Evolutionary conservation across 2,113 vertebrate species (phyloP), one percentile per base, ranked within the genome.

Genomic region (Lutjanus erythropterus): DNA sequence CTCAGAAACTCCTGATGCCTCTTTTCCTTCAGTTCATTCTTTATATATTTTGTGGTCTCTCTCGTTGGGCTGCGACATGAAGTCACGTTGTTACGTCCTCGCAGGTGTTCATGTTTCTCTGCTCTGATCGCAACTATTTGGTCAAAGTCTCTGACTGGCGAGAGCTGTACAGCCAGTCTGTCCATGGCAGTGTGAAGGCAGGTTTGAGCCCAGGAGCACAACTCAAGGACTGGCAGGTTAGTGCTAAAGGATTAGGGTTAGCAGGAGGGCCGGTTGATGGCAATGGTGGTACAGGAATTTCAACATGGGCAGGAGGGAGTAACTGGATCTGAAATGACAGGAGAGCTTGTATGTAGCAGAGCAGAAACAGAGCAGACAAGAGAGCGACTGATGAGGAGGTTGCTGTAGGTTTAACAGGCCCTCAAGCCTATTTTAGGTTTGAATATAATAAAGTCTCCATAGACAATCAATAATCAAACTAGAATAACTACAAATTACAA

Each of bases 61-160:
- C 91, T 89, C 0, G 90, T 82, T 0, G 89, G 94, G 84, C 94
- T 96, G 29, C 95, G 88, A 44, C 95, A 96, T 7, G 82, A 92
- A n/a, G 95, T 96, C 9, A 81, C 71, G 23, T 96, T 96, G 89
- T 94, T 94, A 0, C 94, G 91, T 50, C 93, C 89, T 61, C 94
- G 79, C 33, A 95, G 86, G 74, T 85, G 67, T 80, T 94, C 90
- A 18, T 86, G 93, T 82, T 86, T 94, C 74, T 89, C 83, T 8
- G 94, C 93, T 76, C 95, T 90, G 47, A 84, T 37, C 33, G 93
- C 91, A 16, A 81, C 33, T 59, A 88, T 92, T 25, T 79, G 64
- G 73, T 96, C 94, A 78, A 94, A 95, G 37, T 81, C 59, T 50
- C 67, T 91, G 49, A 39, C 61, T 6, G 79, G 75, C 6, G 53